Conservation (phyloP, 2,888 invertebrate species). For the Heterodera filipjevi region DNA sequence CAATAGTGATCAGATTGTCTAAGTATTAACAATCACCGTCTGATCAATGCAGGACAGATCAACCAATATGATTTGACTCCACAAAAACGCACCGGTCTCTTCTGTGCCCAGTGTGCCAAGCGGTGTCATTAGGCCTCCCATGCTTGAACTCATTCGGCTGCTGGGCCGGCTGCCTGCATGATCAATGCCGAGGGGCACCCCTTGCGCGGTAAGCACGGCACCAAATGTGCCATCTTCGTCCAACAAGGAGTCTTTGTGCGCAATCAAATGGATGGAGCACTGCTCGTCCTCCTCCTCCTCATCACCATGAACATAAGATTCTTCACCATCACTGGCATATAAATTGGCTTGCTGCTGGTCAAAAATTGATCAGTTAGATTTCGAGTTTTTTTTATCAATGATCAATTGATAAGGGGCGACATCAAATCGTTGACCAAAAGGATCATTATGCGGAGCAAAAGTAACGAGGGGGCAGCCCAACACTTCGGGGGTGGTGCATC, state of each 20-base stretch:
- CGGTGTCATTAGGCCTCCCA: neutral
- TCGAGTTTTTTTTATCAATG: too few species aligned
- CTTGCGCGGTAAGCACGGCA: neutral
- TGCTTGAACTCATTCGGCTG: neutral
- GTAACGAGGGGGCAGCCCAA: too few species aligned
- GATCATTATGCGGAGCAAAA: too few species aligned
- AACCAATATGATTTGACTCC: neutral
- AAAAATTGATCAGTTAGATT: too few species aligned
- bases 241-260: slow-evolving; percentile 11
- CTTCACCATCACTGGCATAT: neutral
- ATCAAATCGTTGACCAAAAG: too few species aligned
- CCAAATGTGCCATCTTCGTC: neutral
- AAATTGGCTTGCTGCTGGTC: neutral
- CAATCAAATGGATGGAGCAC: neutral
- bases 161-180: neutral
- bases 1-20: neutral
- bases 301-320: neutral
- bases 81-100: neutral
- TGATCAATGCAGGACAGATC: neutral
- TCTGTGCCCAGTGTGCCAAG: neutral
- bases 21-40: neutral
- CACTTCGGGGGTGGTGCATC: too few species aligned
- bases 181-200: neutral
- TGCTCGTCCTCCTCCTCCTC: slow-evolving; percentile 13
- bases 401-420: too few species aligned